Evolutionary conservation across 1,140 invertebrate species (phyloP), one percentile per base, ranked within the genome.

Genomic region (Steinernema khuongi): DNA sequence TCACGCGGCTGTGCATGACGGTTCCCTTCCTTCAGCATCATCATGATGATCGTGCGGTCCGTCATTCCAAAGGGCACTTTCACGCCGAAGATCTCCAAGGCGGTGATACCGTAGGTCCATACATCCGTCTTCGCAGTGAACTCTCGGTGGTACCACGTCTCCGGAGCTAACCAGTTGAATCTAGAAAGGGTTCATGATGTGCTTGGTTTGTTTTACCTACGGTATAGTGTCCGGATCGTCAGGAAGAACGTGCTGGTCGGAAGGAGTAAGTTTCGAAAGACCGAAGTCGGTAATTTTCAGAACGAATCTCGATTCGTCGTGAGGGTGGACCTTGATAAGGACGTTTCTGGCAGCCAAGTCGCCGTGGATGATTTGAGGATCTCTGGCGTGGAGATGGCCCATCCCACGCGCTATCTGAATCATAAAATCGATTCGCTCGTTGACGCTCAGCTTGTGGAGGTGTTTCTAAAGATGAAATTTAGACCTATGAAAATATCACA

Each of bases 261-360:
- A 2, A 14, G 32, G 44, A n/a, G 44, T 71, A 31, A 50, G 22
- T 33, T 71, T 71, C 2, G 70, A 71, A 18, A 71, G 70, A 22
- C 70, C 70, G 32, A 71, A 71, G 32, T 71, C 70, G 33, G 70
- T 71, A 22, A 71, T 29, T 36, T 71, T 71, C 1, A 44, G 18
- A 33, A 71, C 22, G 32, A 71, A 36, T 67, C 70, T n/a, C 29
- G 29, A 32, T 4, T 71, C 1, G 44, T 71, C 70, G 33, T 22
- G 18, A 11, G 74, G 74, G 68, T 75, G 74, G 14, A 31, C 50
- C 19, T 67, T 75, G 1, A 75, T n/a, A 30, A 75, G 68, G 28
- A 75, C 74, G 41, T 75, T 75, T 19, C 74, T 50, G 1, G 74
- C 69, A 1, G 74, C 74, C 7, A 75, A 29, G 44, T 75, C 74